Percentiles rank a stretch among this genome's conserved stretches.
Evolutionary conservation across 2,113 vertebrate species (phyloP).

Genomic region (Notothenia rossii): DNA sequence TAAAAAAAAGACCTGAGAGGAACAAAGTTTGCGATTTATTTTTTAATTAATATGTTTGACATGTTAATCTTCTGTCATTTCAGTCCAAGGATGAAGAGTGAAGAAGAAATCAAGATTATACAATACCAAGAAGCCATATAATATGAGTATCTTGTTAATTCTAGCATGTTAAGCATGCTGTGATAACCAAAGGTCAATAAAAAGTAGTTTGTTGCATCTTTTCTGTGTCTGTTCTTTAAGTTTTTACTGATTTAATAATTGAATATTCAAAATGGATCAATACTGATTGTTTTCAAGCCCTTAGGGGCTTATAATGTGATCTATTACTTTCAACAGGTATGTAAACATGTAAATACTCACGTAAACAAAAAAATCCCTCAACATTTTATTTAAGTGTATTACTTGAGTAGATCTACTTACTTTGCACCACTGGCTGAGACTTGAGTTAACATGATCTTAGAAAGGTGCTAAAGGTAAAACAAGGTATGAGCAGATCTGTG

Average conservation of each 20-base stretch:
- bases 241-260: neutral
- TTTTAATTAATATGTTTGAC: slow-evolving; percentile 13
- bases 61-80: slow-evolving; percentile 41
- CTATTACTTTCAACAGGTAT: neutral
- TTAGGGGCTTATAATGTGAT: neutral
- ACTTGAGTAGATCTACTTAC: no score
- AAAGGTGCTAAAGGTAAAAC: no score
- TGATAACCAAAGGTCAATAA: slow-evolving; percentile 65
- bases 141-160: slow-evolving; percentile 76
- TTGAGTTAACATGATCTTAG: no score
- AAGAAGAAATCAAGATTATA: slow-evolving; percentile 20
- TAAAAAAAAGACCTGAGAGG: slow-evolving; percentile 32
- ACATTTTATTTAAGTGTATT: no score
- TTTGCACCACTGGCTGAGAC: no score
- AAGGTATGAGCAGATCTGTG: no score
- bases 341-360: no score
- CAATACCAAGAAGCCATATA: slow-evolving; percentile 72
- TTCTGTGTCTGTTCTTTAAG: slow-evolving; percentile 9
- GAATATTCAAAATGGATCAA: neutral
- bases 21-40: neutral
- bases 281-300: neutral
- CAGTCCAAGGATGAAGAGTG: slow-evolving; percentile 78
- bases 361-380: no score
- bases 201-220: slow-evolving; percentile 26
- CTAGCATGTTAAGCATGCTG: slow-evolving; percentile 33